A percentile compares a stretch with the other conserved stretches of the same genome.
phyloP scores from a whole-genome alignment of 2,113 vertebrate genomes.

The Rallus limicola region DNA sequence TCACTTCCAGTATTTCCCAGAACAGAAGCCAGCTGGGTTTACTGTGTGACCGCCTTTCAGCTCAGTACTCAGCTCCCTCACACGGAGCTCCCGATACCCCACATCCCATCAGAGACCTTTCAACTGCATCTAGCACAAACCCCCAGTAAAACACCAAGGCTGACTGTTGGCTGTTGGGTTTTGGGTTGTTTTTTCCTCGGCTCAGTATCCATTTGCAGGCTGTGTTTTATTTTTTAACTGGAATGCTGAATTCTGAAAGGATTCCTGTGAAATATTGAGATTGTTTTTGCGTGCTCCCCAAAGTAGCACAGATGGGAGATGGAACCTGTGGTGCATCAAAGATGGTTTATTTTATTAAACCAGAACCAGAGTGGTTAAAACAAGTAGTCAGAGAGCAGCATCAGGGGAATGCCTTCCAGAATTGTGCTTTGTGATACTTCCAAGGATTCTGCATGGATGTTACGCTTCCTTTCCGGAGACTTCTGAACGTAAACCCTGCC shows the following conservation, averaged over 20 bases:
- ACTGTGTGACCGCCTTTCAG: neutral
- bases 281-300: neutral
- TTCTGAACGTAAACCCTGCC: neutral
- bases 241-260: neutral
- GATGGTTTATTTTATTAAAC: neutral
- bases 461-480: neutral
- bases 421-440: neutral
- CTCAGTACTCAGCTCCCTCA: neutral
- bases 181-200: neutral
- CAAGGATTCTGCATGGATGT: neutral
- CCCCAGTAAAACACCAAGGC: neutral
- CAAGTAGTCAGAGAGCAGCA: neutral
- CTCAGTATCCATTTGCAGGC: neutral
- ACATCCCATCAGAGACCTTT: neutral
- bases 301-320: neutral
- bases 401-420: neutral
- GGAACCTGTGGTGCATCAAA: neutral
- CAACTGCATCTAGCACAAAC: neutral
- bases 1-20: conserved; percentile 28
- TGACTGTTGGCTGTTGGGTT: neutral
- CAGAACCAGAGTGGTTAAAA: neutral
- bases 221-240: neutral
- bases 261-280: accelerated
- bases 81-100: neutral
- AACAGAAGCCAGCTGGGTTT: conserved; percentile 32